These are phyloP conservation scores for Eucidaris tribuloides DNA, from an alignment of 35 echinoderm and acorn worm genomes.

Conservation along the genomic window DNA sequence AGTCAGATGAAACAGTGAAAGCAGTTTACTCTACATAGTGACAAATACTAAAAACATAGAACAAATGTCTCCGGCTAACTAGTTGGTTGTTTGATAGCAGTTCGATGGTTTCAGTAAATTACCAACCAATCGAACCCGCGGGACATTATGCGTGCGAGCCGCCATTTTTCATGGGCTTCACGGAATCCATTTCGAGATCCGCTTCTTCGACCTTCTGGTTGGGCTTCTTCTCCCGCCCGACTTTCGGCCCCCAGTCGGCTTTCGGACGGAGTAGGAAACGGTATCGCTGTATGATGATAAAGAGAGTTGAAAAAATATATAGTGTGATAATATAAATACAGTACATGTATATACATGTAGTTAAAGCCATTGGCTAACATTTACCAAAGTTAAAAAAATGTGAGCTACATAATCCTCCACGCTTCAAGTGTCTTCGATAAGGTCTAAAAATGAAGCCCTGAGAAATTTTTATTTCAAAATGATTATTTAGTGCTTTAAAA, in stretches of 20 bases:
- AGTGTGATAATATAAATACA: background rate
- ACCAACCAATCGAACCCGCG: no score
- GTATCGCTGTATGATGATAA: background rate
- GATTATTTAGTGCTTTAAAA: no score
- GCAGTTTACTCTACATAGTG: no score
- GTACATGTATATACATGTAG: background rate
- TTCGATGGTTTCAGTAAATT: no score
- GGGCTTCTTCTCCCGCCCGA: background rate
- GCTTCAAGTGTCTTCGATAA: background rate
- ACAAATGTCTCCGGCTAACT: no score
- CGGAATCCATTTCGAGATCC: background rate
- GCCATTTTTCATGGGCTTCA: no score
- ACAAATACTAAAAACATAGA: no score
- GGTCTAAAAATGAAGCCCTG: background rate
- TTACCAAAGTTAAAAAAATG: background rate
- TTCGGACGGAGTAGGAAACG: background rate
- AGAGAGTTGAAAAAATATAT: background rate
- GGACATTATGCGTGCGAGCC: no score
- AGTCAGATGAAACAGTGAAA: no score
- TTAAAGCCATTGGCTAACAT: background rate
- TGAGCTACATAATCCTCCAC: background rate
- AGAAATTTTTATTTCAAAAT: no score
- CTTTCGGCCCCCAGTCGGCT: background rate
- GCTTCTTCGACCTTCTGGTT: background rate
- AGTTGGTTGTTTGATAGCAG: no score